Percentiles rank a stretch among this genome's conserved stretches.
Evolutionary conservation across 2,888 invertebrate species (phyloP).

Genomic region (Tetragonula carbonaria): DNA sequence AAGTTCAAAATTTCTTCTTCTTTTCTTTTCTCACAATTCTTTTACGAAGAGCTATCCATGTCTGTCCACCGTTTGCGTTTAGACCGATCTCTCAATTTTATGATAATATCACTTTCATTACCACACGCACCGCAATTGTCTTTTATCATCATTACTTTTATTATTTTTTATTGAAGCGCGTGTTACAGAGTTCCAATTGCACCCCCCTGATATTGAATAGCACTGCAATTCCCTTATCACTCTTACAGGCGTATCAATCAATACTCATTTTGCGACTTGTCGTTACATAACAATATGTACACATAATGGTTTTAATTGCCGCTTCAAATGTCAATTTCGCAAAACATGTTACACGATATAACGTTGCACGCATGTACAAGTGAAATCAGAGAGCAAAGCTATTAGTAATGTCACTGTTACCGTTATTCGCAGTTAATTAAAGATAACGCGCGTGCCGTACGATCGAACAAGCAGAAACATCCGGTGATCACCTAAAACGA

Average conservation of each 20-base stretch:
- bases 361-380: not conserved
- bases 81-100: not conserved
- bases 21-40: not conserved
- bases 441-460: not conserved
- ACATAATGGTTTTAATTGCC: not conserved
- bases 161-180: too few relatives aligned
- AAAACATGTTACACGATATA: slow-evolving; percentile 3
- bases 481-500: not conserved
- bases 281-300: not conserved
- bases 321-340: slow-evolving; percentile 1
- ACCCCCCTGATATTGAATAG: not conserved
- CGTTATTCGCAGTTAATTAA: slow-evolving; percentile 14
- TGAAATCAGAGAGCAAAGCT: not conserved
- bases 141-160: too few relatives aligned
- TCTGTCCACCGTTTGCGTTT: not conserved
- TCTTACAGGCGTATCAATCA: not conserved
- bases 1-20: not conserved
- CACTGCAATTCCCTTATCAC: not conserved
- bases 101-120: too few relatives aligned
- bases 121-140: not conserved
- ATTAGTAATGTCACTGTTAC: not conserved
- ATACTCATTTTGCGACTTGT: not conserved
- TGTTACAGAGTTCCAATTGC: not conserved
- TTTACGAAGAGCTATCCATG: not conserved
- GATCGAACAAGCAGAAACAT: not conserved